Percentiles rank a stretch among this genome's conserved stretches.
Conservation (phyloP, 92 coral and sea anemone species). For the Porites cylindrica region DNA sequence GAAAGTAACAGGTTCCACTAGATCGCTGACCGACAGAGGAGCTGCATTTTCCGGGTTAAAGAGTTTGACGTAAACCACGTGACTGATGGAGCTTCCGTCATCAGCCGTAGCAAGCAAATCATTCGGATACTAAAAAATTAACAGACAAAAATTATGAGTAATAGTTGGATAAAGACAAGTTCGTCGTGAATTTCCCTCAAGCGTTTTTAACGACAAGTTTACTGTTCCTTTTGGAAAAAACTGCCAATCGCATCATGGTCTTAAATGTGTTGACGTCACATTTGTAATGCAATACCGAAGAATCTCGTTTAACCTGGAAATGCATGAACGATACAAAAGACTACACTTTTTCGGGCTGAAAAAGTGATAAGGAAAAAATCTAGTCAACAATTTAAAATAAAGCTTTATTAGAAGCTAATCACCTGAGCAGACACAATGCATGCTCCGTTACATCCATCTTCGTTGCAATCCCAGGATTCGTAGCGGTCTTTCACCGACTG, state of each 20-base stretch:
- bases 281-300: too few species aligned
- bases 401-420: background rate
- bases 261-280: too few species aligned
- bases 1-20: slow-evolving; percentile 55
- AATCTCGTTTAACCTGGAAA: too few species aligned
- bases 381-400: background rate
- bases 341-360: too few species aligned
- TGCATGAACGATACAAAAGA: too few species aligned
- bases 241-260: too few species aligned
- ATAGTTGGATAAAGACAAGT: too few species aligned
- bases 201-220: too few species aligned
- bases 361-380: too few species aligned
- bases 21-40: slow-evolving; percentile 58
- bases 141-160: too few species aligned
- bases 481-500: slow-evolving; percentile 69
- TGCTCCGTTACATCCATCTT: slow-evolving; percentile 89
- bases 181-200: too few species aligned
- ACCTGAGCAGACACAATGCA: slow-evolving; percentile 96
- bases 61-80: slow-evolving; percentile 77
- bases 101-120: slow-evolving; percentile 66
- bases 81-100: slow-evolving; percentile 74
- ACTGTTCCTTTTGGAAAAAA: too few species aligned
- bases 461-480: slow-evolving; percentile 80
- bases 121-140: slow-evolving; percentile 61
- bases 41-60: slow-evolving; percentile 88